Conservation (phyloP, 2,113 vertebrate species). For the Lamprologus ornatipinnis region DNA sequence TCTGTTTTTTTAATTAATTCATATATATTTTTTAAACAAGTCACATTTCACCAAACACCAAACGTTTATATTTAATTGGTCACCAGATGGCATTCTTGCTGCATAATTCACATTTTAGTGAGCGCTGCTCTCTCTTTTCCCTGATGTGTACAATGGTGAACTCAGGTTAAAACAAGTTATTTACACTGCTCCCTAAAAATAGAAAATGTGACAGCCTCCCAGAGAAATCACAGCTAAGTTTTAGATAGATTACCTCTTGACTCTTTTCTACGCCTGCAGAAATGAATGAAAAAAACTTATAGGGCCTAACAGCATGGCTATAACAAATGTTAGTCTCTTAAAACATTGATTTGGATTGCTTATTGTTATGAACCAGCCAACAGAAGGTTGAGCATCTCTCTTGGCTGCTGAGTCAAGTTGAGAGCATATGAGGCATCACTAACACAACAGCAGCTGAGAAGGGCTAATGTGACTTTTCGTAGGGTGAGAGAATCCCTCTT, state of each 20-base stretch:
- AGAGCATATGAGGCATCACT: conserved; percentile 11
- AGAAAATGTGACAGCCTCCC: background rate
- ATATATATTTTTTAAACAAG: background rate
- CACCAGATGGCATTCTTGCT: conserved; percentile 53
- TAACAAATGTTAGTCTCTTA: background rate
- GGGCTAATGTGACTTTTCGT: background rate
- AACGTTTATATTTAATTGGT: background rate
- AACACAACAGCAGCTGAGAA: conserved; percentile 20
- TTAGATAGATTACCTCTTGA: background rate
- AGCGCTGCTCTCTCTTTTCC: background rate
- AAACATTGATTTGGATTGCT: background rate
- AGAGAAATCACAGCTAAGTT: background rate
- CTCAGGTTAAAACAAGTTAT: background rate
- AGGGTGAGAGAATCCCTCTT: background rate
- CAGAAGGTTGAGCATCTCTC: conserved; percentile 5
- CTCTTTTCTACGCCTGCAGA: background rate
- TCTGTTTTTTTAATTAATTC: fast-evolving
- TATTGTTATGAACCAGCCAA: background rate
- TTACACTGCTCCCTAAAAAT: background rate
- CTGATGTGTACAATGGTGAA: background rate
- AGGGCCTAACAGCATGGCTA: background rate
- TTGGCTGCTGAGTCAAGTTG: conserved; percentile 10
- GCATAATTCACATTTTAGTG: background rate
- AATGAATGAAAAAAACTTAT: background rate
- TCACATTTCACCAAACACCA: background rate